Conservation (phyloP, 2,113 vertebrate species). For the Siniperca chuatsi region DNA sequence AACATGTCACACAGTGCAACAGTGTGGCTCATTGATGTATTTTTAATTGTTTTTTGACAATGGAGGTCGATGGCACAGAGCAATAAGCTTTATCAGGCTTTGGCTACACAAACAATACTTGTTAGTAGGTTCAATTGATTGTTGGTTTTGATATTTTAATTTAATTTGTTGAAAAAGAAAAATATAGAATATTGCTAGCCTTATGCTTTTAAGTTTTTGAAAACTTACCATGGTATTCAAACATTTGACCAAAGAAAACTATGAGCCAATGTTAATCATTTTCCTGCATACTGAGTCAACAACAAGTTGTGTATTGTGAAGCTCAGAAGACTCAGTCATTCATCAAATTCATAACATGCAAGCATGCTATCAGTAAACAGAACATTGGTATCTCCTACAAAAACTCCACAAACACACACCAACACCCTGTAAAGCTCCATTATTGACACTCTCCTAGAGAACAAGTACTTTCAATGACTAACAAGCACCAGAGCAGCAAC, state of each 20-base stretch:
- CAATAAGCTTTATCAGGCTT: neutral
- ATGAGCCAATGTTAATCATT: neutral
- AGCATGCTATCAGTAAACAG: slow-evolving; percentile 50
- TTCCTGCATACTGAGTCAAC: neutral
- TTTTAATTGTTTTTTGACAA: neutral
- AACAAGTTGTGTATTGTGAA: slow-evolving; percentile 11
- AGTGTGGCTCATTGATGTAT: neutral
- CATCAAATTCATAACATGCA: slow-evolving; percentile 43
- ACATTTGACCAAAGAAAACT: neutral
- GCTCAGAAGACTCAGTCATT: neutral
- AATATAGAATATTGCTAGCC: neutral
- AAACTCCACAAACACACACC: neutral
- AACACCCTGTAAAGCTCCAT: neutral
- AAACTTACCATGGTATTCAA: neutral
- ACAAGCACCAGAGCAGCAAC: neutral
- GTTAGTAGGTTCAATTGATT: neutral
- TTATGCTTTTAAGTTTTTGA: neutral
- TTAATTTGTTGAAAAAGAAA: slow-evolving; percentile 5
- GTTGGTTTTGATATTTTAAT: slow-evolving; percentile 8
- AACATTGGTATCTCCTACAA: neutral
- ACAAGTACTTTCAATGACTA: neutral
- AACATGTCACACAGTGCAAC: neutral
- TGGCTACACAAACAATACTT: neutral
- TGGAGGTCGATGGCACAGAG: neutral
- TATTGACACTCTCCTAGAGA: slow-evolving; percentile 4